A percentile compares a stretch with the other conserved stretches of the same genome.
phyloP scores from a whole-genome alignment of 2,888 invertebrate species.

The Phoenoteleia sp. region DNA sequence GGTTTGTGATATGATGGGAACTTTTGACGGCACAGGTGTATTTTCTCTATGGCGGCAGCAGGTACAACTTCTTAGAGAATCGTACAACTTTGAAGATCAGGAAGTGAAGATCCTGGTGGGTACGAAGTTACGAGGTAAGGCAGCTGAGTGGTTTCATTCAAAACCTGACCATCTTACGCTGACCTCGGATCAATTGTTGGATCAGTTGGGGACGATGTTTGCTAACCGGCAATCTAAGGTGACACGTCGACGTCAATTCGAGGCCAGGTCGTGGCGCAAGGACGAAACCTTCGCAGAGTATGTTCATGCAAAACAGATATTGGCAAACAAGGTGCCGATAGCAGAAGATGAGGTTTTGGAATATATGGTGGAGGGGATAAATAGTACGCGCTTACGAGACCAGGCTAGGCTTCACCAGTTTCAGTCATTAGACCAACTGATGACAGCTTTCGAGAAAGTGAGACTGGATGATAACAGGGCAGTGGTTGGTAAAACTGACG shows the following conservation, averaged over 20 bases:
- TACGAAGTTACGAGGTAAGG: background rate
- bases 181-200: background rate
- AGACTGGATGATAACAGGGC: background rate
- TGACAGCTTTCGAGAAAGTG: background rate
- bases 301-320: background rate
- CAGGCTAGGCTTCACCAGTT: background rate
- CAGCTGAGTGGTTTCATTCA: background rate
- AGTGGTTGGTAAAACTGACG: background rate
- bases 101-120: background rate
- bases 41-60: background rate
- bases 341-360: background rate
- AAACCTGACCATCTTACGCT: background rate
- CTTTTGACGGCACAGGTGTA: background rate
- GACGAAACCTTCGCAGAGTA: slow-evolving; percentile 7
- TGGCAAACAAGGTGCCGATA: background rate
- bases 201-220: background rate
- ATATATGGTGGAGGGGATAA: background rate
- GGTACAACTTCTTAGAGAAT: background rate
- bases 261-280: background rate
- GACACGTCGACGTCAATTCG: background rate
- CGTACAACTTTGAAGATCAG: background rate
- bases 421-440: background rate
- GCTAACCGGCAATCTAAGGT: background rate
- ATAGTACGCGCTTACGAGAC: background rate
- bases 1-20: background rate